These are phyloP conservation scores for Pantherophis vulpinus DNA, from an alignment of 2,797 vertebrate genomes.

Conservation along the genomic window DNA sequence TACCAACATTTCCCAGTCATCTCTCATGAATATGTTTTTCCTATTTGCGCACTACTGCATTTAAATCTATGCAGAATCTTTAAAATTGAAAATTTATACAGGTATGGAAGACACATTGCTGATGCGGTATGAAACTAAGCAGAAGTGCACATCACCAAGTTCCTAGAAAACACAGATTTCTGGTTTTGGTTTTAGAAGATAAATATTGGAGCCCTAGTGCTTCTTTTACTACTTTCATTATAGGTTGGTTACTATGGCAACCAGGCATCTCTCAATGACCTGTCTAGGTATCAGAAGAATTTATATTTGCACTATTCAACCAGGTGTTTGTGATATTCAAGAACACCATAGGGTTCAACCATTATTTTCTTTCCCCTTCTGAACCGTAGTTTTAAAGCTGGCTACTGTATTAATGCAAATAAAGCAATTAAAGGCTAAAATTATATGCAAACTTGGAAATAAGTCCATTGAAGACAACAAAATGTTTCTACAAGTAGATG, in stretches of 20 bases:
- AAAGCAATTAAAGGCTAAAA: neutral
- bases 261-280: conserved; percentile 43
- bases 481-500: neutral
- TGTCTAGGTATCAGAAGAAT: conserved; percentile 30
- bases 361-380: neutral
- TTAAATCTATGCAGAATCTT: conserved; percentile 11
- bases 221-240: conserved; percentile 32
- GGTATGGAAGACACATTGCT: conserved; percentile 1
- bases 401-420: neutral
- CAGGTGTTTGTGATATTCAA: neutral
- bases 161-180: neutral
- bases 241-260: conserved; percentile 33
- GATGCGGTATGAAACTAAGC: conserved; percentile 47
- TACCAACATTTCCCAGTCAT: neutral
- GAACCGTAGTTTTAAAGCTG: conserved; percentile 9
- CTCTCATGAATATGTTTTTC: neutral
- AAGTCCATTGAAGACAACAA: neutral
- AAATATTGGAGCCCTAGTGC: conserved; percentile 8
- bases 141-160: conserved; percentile 6
- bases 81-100: neutral
- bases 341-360: neutral
- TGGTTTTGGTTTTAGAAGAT: neutral
- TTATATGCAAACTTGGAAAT: neutral
- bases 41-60: neutral
- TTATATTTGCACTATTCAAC: conserved; percentile 28